Conservation (phyloP, 2,113 vertebrate species). For the Ammodramus savannarum region DNA sequence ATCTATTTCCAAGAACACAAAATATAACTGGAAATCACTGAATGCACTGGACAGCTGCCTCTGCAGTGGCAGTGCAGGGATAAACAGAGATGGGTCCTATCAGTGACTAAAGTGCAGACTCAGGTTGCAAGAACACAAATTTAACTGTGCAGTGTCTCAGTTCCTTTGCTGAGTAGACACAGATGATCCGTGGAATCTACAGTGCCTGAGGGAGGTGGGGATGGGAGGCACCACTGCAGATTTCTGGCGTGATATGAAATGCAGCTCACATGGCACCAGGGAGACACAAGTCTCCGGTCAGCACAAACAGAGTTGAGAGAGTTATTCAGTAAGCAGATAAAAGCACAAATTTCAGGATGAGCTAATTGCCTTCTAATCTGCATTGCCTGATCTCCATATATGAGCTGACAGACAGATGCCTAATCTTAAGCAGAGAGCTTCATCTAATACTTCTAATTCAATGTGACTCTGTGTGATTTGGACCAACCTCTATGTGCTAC, state of each 20-base stretch:
- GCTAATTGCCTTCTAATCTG: slow-evolving; percentile 25
- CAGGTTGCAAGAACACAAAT: background rate
- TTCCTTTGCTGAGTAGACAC: background rate
- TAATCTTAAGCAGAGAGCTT: slow-evolving; percentile 1
- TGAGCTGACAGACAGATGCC: background rate
- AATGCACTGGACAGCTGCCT: background rate
- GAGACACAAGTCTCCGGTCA: background rate
- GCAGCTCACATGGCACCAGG: background rate
- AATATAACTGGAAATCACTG: background rate
- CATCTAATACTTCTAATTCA: slow-evolving; percentile 36
- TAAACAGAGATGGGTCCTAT: background rate
- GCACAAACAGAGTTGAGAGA: background rate
- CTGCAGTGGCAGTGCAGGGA: background rate
- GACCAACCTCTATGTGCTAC: background rate
- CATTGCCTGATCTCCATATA: background rate
- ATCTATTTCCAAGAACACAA: background rate
- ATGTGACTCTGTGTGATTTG: background rate
- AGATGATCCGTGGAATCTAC: background rate
- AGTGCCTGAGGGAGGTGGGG: background rate
- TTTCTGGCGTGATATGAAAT: background rate
- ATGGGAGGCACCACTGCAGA: background rate
- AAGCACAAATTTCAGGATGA: background rate
- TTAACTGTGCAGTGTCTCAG: background rate
- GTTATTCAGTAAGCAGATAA: slow-evolving; percentile 16
- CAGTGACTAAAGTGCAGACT: background rate